phyloP scores from a whole-genome alignment of 2,113 vertebrate species.

The Elephas maximus region DNA sequence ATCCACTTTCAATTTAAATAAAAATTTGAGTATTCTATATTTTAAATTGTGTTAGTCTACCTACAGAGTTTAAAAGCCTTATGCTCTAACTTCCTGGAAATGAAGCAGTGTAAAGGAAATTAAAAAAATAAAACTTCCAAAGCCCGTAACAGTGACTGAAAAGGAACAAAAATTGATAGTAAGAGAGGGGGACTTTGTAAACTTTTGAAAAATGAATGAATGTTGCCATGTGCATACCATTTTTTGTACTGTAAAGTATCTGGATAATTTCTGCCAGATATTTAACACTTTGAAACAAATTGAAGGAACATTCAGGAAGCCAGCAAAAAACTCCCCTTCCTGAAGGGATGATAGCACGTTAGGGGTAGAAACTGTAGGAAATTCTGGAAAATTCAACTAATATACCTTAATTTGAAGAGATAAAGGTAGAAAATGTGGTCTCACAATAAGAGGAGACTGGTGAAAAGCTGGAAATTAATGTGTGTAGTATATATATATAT shows the following conservation, averaged over 20 bases:
- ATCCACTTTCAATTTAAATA: neutral
- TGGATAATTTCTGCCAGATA: neutral
- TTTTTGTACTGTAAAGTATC: neutral
- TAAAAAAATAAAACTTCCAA: neutral
- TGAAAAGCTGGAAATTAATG: neutral
- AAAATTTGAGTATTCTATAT: too few relatives aligned
- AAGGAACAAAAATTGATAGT: neutral
- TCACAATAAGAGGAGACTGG: neutral
- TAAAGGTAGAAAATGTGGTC: neutral
- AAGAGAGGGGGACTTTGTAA: neutral
- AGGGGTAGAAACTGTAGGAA: neutral
- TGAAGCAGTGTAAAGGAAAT: neutral
- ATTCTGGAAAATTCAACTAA: neutral
- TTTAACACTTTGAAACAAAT: neutral
- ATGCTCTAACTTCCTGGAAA: neutral
- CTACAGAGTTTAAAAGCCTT: neutral
- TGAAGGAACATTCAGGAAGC: neutral
- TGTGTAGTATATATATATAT: neutral
- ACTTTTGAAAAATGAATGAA: neutral
- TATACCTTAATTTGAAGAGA: neutral
- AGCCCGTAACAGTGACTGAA: neutral
- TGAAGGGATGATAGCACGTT: neutral
- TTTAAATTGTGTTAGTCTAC: too few relatives aligned
- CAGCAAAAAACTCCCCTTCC: neutral
- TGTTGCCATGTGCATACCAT: neutral